Evolutionary conservation across 2,888 invertebrate genomes (phyloP), one percentile per base, ranked within the genome.

Genomic region (Perithous albicinctus): DNA sequence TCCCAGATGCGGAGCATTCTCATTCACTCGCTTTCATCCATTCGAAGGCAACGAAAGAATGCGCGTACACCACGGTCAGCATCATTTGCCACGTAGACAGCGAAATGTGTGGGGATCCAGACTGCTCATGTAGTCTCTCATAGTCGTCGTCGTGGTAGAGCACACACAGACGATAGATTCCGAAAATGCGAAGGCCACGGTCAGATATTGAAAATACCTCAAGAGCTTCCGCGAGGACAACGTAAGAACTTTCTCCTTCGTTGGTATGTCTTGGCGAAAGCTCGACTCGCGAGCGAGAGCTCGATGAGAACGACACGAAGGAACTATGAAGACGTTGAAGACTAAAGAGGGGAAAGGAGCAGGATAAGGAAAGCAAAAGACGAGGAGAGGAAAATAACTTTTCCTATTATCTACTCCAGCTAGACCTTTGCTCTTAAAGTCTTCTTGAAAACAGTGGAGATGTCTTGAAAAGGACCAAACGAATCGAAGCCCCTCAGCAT

Each of bases 201-300:
- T 86, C 89, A 91, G 91, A 91, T 91, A 91, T 91, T 91, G 90
- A 91, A 91, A 91, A 91, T 91, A 90, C 90, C 89, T 88, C 86
- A 86, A 85, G 87, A 87, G 85, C 80, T 86, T 86, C 70, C 29
- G 15, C 7, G 59, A 51, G 61, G 80, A 84, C 85, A 84, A 85
- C 84, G 78, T 82, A 80, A 85, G 84, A 86, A 87, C 86, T 84
- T 82, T 76, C 54, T 64, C 78, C 54, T 32, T 80, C 82, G 32
- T 74, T 32, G 84, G 85, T 79, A 84, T 87, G 86, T 85, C 85
- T n/a, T n/a, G 86, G 80, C 84, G 61, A 75, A 82, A 82, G 59
- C 64, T 59, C n/a, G 75, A 82, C 46, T 77, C 41, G 74, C 41
- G 43, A 43, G 74, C 41, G 43, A 43, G 23, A 8, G 29, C 61